A percentile compares a stretch with the other conserved stretches of the same genome.
phyloP scores from a whole-genome alignment of 2,888 invertebrate species.

The Heliconius aoede region DNA sequence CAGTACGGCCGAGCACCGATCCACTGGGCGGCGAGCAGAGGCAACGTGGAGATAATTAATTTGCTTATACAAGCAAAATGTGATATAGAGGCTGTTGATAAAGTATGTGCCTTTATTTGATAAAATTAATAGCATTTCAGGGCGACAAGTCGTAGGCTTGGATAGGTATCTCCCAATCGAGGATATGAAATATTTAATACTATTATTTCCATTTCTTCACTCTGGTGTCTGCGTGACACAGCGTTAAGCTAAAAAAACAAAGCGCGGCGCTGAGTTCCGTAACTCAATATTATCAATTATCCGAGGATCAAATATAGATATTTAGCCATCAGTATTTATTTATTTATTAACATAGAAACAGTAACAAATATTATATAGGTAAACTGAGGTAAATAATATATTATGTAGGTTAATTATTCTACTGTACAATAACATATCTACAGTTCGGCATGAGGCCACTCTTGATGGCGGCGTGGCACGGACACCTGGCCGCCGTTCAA shows the following conservation, averaged over 20 bases:
- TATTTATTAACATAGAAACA: not conserved
- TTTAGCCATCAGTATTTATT: not conserved
- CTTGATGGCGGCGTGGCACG: slow-evolving; percentile 90
- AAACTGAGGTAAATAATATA: no score
- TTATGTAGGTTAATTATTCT: not conserved
- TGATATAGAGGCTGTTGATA: slow-evolving; percentile 89
- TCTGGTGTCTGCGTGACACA: no score
- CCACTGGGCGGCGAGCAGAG: slow-evolving; percentile 89
- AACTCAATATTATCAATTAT: no score
- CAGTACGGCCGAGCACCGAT: slow-evolving; percentile 89
- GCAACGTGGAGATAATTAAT: slow-evolving; percentile 88
- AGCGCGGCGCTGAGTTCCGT: no score
- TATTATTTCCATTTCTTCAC: no score
- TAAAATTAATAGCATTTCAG: not conserved
- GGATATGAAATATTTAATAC: no score
- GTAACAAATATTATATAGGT: no score
- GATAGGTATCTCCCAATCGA: not conserved
- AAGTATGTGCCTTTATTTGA: slow-evolving; percentile 72
- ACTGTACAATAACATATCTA: not conserved
- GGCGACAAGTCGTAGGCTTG: not conserved
- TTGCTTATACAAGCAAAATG: slow-evolving; percentile 88
- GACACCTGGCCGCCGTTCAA: slow-evolving; percentile 88
- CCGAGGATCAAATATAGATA: no score
- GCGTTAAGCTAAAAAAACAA: no score
- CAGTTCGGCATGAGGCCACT: slow-evolving; percentile 90